Conservation (phyloP, 1,140 invertebrate species). For the Potamilus streckersoni region DNA sequence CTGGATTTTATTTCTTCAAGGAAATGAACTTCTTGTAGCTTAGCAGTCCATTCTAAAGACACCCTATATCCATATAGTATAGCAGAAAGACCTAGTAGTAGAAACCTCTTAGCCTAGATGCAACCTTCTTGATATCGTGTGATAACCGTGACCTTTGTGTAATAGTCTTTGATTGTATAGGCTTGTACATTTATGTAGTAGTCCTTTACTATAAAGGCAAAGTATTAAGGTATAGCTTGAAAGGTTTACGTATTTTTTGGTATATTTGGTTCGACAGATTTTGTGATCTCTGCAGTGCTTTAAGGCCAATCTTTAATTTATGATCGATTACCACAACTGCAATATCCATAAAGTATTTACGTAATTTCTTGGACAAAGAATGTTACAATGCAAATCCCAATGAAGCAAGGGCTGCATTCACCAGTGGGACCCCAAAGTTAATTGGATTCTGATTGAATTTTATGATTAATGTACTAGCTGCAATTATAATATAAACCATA, state of each 20-base stretch:
- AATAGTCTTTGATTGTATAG: constrained; percentile 58
- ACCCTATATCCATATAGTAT: constrained; percentile 67
- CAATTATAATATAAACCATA: too few species aligned
- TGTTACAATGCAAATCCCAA: constrained; percentile 63
- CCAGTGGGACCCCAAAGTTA: too few species aligned
- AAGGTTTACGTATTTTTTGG: constrained; percentile 42
- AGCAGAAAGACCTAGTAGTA: constrained; percentile 69
- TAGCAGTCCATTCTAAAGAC: constrained; percentile 63
- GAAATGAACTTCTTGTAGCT: constrained; percentile 70
- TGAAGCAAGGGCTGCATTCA: too few species aligned
- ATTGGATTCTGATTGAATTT: too few species aligned
- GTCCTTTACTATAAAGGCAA: not conserved
- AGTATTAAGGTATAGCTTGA: constrained; percentile 35
- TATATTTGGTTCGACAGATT: constrained; percentile 48
- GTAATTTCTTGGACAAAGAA: constrained; percentile 67
- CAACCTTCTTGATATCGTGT: constrained; percentile 66
- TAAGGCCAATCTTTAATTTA: constrained; percentile 43
- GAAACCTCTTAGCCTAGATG: constrained; percentile 64
- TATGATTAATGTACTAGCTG: too few species aligned
- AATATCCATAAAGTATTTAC: constrained; percentile 63
- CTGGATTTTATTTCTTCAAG: constrained; percentile 65
- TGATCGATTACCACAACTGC: constrained; percentile 66
- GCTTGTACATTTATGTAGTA: constrained; percentile 7
- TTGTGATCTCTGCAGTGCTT: constrained; percentile 32
- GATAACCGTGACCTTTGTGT: constrained; percentile 33